Evolutionary conservation across 2,888 invertebrate species (phyloP).

Genomic region (Drosophila peninsularis): DNA sequence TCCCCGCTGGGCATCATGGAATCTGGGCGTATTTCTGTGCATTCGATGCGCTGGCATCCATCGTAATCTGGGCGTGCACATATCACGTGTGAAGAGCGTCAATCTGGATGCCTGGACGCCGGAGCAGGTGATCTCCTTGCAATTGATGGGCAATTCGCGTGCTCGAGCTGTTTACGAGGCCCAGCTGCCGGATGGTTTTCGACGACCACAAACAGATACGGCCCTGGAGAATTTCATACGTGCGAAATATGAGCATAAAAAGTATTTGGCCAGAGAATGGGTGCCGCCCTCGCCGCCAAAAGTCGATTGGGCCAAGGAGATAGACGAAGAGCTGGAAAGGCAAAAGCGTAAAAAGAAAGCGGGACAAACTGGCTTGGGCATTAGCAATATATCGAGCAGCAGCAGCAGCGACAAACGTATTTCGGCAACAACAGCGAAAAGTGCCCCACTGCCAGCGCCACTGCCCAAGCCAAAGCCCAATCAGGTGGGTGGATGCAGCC

Average conservation of each 20-base stretch:
- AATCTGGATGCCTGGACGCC: conserved; percentile 99
- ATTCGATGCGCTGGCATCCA: conserved; percentile 99
- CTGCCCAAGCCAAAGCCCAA: conserved; percentile 83
- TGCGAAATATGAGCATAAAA: conserved; percentile 99
- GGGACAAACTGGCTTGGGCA: conserved; percentile 84
- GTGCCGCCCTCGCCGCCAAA: conserved; percentile 94
- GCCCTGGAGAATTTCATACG: conserved; percentile 98
- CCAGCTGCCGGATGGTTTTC: conserved; percentile 96
- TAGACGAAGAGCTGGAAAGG: conserved; percentile 93
- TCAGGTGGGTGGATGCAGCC: conserved; percentile 82
- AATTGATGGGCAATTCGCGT: conserved; percentile 99
- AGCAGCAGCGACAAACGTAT: conserved; percentile 62
- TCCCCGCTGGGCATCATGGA: conserved; percentile 99
- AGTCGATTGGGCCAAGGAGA: conserved; percentile 94
- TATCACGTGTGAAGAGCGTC: conserved; percentile 99
- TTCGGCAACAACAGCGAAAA: conserved; percentile 51
- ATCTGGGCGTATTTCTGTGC: conserved; percentile 98
- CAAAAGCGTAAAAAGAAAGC: conserved; percentile 94
- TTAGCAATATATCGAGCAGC: conserved; percentile 48
- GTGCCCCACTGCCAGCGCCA: conserved; percentile 81
- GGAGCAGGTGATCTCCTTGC: conserved; percentile 96
- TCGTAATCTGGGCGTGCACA: conserved; percentile 98
- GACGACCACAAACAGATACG: conserved; percentile 97
- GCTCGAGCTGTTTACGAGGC: conserved; percentile 99
- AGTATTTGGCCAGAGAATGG: conserved; percentile 99